Evolutionary conservation across 2,797 vertebrate genomes (phyloP).

Genomic region (Gastrophryne carolinensis): DNA sequence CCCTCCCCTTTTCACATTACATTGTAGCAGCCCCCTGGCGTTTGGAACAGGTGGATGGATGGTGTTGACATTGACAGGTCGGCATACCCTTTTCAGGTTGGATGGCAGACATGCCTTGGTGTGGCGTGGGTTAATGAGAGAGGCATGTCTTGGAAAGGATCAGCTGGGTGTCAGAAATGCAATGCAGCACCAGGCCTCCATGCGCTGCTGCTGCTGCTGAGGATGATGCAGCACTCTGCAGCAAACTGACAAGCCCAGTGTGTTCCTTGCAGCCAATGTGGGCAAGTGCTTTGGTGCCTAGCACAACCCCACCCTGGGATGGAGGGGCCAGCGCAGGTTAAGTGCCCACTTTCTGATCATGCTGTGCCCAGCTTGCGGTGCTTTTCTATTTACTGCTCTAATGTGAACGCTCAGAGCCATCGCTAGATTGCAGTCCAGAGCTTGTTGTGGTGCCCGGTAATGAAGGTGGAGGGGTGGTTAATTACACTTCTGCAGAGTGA

Average conservation of each 20-base stretch:
- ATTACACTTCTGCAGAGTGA: constrained; percentile 59
- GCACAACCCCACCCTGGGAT: constrained; percentile 61
- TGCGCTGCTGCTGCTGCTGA: constrained; percentile 20
- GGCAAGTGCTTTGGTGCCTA: constrained; percentile 47
- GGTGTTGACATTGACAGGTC: background rate
- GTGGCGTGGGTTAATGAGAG: background rate
- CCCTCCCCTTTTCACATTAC: constrained; percentile 12
- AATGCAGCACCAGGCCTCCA: constrained; percentile 12
- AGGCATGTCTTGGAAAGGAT: constrained; percentile 49
- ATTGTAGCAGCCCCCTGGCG: background rate
- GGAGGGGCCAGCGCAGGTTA: background rate
- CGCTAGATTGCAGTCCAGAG: constrained; percentile 9
- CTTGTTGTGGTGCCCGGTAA: constrained; percentile 34
- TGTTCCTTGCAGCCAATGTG: constrained; percentile 50
- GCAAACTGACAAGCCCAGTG: constrained; percentile 53
- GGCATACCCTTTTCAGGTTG: background rate
- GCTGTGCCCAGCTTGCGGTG: background rate
- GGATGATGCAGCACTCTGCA: constrained; percentile 69
- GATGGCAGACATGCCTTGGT: background rate
- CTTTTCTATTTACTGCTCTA: constrained; percentile 5
- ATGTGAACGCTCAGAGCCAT: background rate
- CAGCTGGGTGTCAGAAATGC: constrained; percentile 47
- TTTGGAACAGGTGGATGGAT: background rate
- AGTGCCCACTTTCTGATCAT: background rate
- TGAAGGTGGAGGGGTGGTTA: constrained; percentile 35